Evolutionary conservation across 2,888 invertebrate genomes (phyloP), one percentile per base, ranked within the genome.

Genomic region (Germaria angustata): DNA sequence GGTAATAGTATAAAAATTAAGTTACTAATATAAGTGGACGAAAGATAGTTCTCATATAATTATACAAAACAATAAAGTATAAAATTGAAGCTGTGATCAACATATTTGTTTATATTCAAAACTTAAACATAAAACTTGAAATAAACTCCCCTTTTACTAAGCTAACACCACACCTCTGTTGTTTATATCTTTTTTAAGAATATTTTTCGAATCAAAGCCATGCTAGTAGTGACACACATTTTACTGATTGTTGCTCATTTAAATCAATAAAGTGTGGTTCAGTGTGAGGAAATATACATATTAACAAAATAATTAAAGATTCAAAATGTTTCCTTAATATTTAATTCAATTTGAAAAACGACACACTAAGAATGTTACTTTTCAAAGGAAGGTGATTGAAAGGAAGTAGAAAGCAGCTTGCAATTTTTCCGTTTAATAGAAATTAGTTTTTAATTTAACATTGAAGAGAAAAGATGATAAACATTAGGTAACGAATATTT

Each of bases 181-280:
- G 2, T 9, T 53, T 11, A 1, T 17, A 32, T 28, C 24, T 59
- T 61, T 49, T 13, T 72, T 61, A 39, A 49, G 55, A 15, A 51
- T 49, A 32, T 8, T 41, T 57, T 53, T 39, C 41, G 20, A 59
- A 63, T n/a, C 46, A 49, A 65, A 49, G 49, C 39, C 41, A 2
- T 41, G 7, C 9, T 36, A 36, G 13, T n/a, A 34, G 15, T 22
- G 3, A 59, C 69, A 69, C 11, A 36, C 57, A 24, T 63, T 24
- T 8, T 59, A 20, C 0, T 11, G 0, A 24, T 57, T 49, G 34
- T 46, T 69, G 17, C 34, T 44, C 13, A 11, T 65, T 57, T 68
- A 72, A 78, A 69, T 55, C 81, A 81, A 73, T 73, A 73, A 61
- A 36, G n/a, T 72, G 28, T 55, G 46, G 32, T 53, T 28, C 15